Percentiles rank a stretch among this genome's conserved stretches.
Evolutionary conservation across 1,140 invertebrate species (phyloP).

Genomic region (Neodiprion fabricii): DNA sequence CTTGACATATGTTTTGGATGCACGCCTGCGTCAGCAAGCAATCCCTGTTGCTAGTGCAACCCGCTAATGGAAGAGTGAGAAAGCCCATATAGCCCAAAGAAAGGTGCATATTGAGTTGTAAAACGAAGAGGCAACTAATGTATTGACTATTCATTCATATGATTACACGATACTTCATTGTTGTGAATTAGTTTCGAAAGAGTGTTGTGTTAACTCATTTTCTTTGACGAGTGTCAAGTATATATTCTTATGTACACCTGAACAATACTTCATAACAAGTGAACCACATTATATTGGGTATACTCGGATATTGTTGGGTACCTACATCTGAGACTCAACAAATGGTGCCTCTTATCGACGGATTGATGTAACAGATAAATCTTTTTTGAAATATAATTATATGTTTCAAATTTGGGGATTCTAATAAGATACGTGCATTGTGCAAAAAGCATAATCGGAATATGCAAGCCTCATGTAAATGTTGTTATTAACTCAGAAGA

Average conservation of each 20-base stretch:
- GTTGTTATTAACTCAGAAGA: too few species aligned
- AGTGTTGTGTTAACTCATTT: not conserved
- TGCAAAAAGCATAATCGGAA: not conserved
- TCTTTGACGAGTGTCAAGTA: too few species aligned
- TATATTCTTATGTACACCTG: too few species aligned
- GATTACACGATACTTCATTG: not conserved
- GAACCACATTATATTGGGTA: too few species aligned
- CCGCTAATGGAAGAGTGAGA: slow-evolving; percentile 69
- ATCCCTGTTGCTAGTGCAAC: slow-evolving; percentile 82
- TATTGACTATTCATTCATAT: slow-evolving; percentile 21
- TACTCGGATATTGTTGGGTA: too few species aligned
- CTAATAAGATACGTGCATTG: not conserved
- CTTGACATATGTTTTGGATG: slow-evolving; percentile 79
- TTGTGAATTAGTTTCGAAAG: slow-evolving; percentile 20
- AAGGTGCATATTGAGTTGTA: slow-evolving; percentile 46
- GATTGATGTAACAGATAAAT: too few species aligned
- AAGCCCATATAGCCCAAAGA: slow-evolving; percentile 58
- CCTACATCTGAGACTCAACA: too few species aligned
- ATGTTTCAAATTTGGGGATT: not conserved
- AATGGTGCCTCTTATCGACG: too few species aligned
- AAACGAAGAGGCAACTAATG: slow-evolving; percentile 30
- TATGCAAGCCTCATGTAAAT: too few species aligned
- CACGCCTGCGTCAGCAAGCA: slow-evolving; percentile 83
- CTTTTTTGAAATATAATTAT: too few species aligned
- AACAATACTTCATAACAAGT: too few species aligned